phyloP scores from a whole-genome alignment of 2,113 vertebrate species.

The Coturnix japonica region DNA sequence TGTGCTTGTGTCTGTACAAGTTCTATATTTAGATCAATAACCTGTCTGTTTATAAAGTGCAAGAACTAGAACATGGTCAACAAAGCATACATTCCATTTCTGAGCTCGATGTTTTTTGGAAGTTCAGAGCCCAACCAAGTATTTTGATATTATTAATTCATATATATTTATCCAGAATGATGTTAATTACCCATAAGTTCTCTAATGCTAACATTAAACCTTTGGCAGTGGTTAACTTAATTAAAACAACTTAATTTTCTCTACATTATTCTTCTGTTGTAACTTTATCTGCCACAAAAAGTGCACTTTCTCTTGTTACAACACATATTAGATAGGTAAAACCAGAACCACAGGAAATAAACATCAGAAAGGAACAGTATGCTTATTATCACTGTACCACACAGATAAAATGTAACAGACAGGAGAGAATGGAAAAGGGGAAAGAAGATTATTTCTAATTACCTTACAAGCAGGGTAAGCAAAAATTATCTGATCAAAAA shows the following conservation, averaged over 20 bases:
- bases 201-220: background rate
- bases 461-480: background rate
- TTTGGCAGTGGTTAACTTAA: background rate
- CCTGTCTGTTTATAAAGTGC: background rate
- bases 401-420: slow-evolving; percentile 47
- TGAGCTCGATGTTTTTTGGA: background rate
- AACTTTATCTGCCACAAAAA: slow-evolving; percentile 38
- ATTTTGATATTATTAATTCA: background rate
- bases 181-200: background rate
- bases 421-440: background rate
- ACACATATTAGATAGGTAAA: slow-evolving; percentile 11
- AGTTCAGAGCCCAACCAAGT: background rate
- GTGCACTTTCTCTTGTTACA: slow-evolving; percentile 26
- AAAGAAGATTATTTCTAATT: slow-evolving; percentile 32
- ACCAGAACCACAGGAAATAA: slow-evolving; percentile 40
- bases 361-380: slow-evolving; percentile 43
- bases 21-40: background rate
- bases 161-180: background rate
- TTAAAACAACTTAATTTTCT: background rate
- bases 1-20: background rate
- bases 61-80: background rate
- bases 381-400: background rate
- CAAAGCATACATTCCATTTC: background rate
- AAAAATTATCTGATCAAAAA: background rate
- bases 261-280: slow-evolving; percentile 10